phyloP scores from a whole-genome alignment of 2,797 vertebrate genomes.

The Diglossa cyanea region DNA sequence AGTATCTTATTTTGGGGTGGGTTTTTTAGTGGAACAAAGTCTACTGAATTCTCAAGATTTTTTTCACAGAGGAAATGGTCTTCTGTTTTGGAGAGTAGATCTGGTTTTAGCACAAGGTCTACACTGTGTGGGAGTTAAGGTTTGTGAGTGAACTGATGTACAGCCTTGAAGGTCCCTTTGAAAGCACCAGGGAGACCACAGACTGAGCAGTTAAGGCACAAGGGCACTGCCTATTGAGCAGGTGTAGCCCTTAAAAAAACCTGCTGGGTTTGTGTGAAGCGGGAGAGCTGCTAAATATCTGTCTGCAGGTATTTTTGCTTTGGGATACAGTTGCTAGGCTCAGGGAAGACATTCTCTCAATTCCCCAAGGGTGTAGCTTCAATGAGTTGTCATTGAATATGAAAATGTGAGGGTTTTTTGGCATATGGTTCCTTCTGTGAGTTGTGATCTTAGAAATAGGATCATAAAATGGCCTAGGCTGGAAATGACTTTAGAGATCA shows the following conservation, averaged over 20 bases:
- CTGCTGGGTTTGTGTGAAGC: neutral
- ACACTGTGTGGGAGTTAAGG: neutral
- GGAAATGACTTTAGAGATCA: neutral
- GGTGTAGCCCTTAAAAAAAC: neutral
- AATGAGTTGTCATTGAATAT: neutral
- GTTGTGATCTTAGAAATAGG: neutral
- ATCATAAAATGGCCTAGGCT: neutral
- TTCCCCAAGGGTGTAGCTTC: neutral
- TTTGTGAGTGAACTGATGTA: neutral
- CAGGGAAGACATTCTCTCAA: fast-evolving
- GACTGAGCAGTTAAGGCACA: neutral
- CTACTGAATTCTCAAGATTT: neutral
- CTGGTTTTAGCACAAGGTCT: neutral
- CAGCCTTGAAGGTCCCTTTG: neutral
- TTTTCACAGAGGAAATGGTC: neutral
- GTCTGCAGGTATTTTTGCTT: neutral
- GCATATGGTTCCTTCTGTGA: neutral
- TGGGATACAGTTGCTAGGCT: neutral
- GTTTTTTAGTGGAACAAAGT: neutral
- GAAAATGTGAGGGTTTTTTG: neutral
- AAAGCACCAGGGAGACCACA: neutral
- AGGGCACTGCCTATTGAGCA: neutral
- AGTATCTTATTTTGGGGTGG: neutral
- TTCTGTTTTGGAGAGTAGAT: neutral
- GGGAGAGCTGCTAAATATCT: neutral